A percentile compares a stretch with the other conserved stretches of the same genome.
phyloP scores from a whole-genome alignment of 2,113 vertebrate genomes.

The Crocuta crocuta region DNA sequence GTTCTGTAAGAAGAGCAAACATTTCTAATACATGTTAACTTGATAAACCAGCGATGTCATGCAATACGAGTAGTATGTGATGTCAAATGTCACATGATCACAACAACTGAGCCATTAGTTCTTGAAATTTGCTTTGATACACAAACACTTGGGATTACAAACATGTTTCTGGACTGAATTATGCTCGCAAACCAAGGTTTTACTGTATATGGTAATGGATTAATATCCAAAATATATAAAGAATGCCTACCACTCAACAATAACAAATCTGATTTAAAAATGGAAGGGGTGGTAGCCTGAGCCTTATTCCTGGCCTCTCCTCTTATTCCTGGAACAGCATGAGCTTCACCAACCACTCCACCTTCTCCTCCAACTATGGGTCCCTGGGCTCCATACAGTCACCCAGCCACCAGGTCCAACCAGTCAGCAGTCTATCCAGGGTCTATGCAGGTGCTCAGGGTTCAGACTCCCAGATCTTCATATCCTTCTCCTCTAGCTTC shows the following conservation, averaged over 20 bases:
- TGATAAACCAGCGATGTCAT: no score
- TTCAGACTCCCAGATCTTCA: conserved; percentile 87
- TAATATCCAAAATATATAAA: neutral
- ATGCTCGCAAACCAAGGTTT: no score
- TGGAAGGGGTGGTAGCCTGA: neutral
- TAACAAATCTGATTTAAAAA: neutral
- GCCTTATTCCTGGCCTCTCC: neutral
- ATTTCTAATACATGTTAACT: no score
- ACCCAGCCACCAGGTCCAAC: conserved; percentile 77
- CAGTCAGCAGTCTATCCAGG: conserved; percentile 86
- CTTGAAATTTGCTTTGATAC: no score
- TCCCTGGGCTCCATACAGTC: conserved; percentile 53
- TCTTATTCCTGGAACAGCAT: conserved; percentile 75
- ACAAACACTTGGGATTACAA: no score
- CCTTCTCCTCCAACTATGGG: conserved; percentile 69
- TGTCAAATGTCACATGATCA: no score
- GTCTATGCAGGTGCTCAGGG: conserved; percentile 91
- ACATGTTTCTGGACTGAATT: no score
- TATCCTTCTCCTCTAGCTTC: conserved; percentile 75
- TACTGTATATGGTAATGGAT: neutral
- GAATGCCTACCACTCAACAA: neutral
- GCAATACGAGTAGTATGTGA: no score
- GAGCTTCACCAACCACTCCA: conserved; percentile 83
- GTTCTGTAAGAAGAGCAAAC: no score
- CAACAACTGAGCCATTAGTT: no score